A percentile compares a stretch with the other conserved stretches of the same genome.
Conservation (phyloP, 2,888 invertebrate genomes). For the Idaea biselata region DNA sequence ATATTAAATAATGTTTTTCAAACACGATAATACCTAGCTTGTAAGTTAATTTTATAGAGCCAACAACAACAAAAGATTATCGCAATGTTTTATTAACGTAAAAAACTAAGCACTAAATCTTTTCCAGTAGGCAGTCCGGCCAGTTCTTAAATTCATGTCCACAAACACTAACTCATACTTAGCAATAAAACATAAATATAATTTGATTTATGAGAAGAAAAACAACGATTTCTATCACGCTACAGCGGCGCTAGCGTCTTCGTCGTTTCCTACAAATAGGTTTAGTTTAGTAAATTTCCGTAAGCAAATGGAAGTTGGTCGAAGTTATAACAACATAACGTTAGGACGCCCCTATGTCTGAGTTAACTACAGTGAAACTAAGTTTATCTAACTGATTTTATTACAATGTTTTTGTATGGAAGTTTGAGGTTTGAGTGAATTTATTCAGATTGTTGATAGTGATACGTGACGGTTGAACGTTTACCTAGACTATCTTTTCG, state of each 20-base stretch:
- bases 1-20: too few relatives aligned
- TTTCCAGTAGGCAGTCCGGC: background rate
- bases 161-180: background rate
- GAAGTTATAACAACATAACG: background rate
- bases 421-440: background rate
- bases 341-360: slow-evolving; percentile 1
- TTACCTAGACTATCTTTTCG: background rate
- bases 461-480: background rate
- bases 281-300: background rate
- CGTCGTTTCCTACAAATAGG: background rate
- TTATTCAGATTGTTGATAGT: background rate
- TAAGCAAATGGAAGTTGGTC: background rate
- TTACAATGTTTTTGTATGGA: background rate
- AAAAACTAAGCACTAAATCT: background rate
- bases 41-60: too few relatives aligned
- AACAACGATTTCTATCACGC: background rate
- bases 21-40: too few relatives aligned
- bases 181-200: background rate
- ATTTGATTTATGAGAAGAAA: background rate
- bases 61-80: too few relatives aligned
- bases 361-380: background rate
- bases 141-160: background rate
- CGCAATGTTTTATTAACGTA: too few relatives aligned
- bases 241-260: background rate
- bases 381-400: slow-evolving; percentile 1